phyloP scores from a whole-genome alignment of 2,113 vertebrate genomes.

The Pseudorectes ferrugineus region DNA sequence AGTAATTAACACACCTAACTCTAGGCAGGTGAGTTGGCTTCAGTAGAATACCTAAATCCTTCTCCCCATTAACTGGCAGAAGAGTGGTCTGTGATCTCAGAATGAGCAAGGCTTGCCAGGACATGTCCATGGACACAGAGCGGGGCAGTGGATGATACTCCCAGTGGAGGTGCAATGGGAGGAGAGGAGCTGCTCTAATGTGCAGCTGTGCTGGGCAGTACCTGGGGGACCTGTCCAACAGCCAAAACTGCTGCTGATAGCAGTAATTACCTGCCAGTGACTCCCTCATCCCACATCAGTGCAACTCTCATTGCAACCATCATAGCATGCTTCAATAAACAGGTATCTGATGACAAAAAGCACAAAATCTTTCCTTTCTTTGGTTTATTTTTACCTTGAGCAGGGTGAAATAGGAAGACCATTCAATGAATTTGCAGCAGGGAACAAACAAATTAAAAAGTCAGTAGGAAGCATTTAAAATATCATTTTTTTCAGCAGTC shows the following conservation, averaged over 20 bases:
- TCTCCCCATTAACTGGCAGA: rapidly evolving
- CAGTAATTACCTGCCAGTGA: background rate
- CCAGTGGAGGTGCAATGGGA: background rate
- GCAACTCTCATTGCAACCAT: background rate
- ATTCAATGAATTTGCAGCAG: background rate
- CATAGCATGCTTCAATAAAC: rapidly evolving
- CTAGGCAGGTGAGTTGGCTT: background rate
- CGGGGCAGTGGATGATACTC: rapidly evolving
- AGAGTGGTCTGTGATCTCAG: background rate
- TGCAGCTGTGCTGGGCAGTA: rapidly evolving
- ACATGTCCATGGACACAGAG: rapidly evolving
- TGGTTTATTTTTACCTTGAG: background rate
- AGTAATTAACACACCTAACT: background rate
- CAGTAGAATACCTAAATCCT: background rate
- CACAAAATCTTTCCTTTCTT: background rate
- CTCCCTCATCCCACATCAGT: background rate
- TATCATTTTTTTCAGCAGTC: background rate
- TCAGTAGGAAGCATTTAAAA: background rate
- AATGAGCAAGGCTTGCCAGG: background rate
- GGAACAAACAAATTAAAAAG: background rate
- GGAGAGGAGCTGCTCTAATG: background rate
- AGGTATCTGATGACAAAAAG: background rate
- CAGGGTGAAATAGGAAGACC: background rate
- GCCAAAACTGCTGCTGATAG: rapidly evolving
- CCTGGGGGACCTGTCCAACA: rapidly evolving